Conservation (phyloP, 2,113 vertebrate genomes). For the Parus major region DNA sequence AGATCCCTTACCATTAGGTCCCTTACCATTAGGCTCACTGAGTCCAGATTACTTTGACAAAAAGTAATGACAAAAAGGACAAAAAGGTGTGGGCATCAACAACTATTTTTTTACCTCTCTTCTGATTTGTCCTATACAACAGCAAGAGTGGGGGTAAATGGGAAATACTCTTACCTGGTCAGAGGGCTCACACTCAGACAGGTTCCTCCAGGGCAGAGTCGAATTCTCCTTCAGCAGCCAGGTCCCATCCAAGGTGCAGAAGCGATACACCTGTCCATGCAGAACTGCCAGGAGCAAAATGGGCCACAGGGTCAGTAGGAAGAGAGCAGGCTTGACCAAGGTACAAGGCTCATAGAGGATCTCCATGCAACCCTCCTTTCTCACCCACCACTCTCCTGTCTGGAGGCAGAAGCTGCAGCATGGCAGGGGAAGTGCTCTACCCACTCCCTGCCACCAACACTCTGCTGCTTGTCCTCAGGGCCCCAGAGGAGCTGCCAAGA, state of each 20-base stretch:
- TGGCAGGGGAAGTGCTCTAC: fast-evolving
- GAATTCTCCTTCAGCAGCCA: conserved; percentile 79
- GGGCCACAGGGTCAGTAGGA: fast-evolving
- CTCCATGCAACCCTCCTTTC: background rate
- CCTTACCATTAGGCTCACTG: background rate
- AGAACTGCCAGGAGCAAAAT: conserved; percentile 59
- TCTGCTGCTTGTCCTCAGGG: background rate
- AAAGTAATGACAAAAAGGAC: background rate
- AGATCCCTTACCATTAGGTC: background rate
- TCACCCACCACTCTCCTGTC: fast-evolving
- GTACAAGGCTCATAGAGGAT: background rate
- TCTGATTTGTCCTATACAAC: background rate
- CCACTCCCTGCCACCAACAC: fast-evolving
- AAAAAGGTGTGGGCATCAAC: fast-evolving
- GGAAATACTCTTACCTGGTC: conserved; percentile 49
- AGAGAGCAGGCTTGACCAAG: fast-evolving
- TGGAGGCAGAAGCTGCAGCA: background rate
- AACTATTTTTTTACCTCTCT: background rate
- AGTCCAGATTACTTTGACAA: background rate
- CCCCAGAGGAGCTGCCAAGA: fast-evolving
- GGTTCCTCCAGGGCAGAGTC: conserved; percentile 76
- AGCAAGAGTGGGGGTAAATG: fast-evolving
- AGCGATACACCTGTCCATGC: conserved; percentile 76
- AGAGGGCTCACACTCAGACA: conserved; percentile 73
- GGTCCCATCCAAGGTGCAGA: conserved; percentile 75